Conservation (phyloP, 2,113 vertebrate genomes). For the Crotophaga sulcirostris region DNA sequence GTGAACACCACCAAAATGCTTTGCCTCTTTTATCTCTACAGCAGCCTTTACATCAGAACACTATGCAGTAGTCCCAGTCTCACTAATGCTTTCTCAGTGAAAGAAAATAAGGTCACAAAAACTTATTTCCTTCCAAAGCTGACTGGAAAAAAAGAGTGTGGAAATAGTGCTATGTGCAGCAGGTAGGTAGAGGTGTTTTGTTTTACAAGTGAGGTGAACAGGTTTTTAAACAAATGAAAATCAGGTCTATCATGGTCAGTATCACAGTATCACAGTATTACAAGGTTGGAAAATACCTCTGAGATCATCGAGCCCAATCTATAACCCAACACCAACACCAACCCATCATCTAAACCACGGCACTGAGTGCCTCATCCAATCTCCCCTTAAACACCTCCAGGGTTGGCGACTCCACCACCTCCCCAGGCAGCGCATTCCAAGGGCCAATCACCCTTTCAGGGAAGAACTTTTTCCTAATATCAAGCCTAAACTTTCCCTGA, state of each 20-base stretch:
- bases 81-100: neutral
- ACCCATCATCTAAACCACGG: too few species aligned
- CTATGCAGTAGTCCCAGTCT: neutral
- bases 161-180: neutral
- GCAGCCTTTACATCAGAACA: neutral
- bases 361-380: too few species aligned
- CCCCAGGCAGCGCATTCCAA: too few species aligned
- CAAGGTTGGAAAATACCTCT: too few species aligned
- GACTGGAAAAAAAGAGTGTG: neutral
- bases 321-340: too few species aligned
- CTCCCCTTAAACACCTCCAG: too few species aligned
- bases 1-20: neutral
- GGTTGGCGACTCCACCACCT: too few species aligned
- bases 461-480: too few species aligned
- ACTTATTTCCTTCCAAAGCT: neutral
- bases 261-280: too few species aligned
- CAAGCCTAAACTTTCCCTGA: too few species aligned
- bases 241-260: neutral
- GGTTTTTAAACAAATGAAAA: neutral
- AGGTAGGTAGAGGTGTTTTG: neutral
- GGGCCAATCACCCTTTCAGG: too few species aligned
- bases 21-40: neutral
- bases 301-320: too few species aligned
- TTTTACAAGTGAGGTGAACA: neutral
- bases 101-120: neutral